Percentiles rank a stretch among this genome's conserved stretches.
Conservation (phyloP, 1,140 invertebrate genomes). For the Pseudomyrmex cubaensis region DNA sequence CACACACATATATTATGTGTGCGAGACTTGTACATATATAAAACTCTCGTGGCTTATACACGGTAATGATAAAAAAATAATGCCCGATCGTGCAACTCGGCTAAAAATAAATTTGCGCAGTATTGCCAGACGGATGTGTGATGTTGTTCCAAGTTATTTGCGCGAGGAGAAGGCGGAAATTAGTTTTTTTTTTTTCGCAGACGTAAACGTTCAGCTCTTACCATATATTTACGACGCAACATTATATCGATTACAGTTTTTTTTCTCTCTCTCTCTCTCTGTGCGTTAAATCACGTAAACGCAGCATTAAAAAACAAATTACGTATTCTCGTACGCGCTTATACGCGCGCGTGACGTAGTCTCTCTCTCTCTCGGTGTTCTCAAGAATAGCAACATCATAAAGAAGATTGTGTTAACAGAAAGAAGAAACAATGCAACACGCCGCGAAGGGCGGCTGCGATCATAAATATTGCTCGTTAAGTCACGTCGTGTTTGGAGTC, state of each 20-base stretch:
- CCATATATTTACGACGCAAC: no score
- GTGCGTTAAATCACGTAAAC: no score
- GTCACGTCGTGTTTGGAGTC: constrained; percentile 59
- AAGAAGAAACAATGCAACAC: background rate
- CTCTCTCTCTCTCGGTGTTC: background rate
- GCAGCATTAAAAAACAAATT: background rate
- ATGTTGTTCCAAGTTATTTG: background rate
- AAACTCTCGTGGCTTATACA: background rate
- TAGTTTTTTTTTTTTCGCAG: background rate
- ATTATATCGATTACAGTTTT: no score
- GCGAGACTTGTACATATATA: background rate
- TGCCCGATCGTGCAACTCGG: background rate
- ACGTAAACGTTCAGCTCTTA: no score
- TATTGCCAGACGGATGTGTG: background rate
- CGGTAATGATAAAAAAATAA: constrained; percentile 18
- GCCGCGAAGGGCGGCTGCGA: constrained; percentile 3
- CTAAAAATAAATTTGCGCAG: background rate
- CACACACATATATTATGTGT: background rate
- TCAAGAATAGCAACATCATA: constrained; percentile 11
- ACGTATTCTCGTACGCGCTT: background rate
- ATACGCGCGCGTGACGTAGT: background rate
- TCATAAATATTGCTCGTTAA: constrained; percentile 47
- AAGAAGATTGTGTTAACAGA: background rate
- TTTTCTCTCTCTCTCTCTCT: no score
- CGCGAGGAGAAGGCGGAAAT: background rate